Conservation (phyloP, 2,797 vertebrate genomes). For the Eurystomus glaucurus region DNA sequence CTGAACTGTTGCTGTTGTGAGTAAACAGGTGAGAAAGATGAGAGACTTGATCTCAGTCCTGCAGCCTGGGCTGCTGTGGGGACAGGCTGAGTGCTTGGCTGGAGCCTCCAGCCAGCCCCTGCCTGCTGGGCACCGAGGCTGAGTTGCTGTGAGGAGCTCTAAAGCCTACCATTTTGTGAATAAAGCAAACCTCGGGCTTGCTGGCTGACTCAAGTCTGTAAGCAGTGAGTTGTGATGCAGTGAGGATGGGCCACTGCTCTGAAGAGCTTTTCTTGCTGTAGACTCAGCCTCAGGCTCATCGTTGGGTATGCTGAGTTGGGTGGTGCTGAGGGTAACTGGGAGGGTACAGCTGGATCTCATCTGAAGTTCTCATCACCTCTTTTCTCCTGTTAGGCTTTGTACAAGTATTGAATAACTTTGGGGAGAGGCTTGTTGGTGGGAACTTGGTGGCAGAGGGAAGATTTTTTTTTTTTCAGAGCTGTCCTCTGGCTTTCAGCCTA, state of each 20-base stretch:
- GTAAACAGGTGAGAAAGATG: neutral
- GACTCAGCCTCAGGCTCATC: fast-evolving
- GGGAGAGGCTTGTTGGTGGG: slow-evolving; percentile 33
- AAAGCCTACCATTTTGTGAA: neutral
- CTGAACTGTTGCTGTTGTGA: neutral
- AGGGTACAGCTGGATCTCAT: slow-evolving; percentile 46
- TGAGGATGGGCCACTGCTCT: neutral
- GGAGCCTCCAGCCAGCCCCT: neutral
- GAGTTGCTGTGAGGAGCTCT: neutral
- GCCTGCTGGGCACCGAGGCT: neutral
- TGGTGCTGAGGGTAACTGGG: neutral
- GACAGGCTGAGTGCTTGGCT: neutral
- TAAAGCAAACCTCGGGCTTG: neutral
- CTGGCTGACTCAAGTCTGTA: neutral
- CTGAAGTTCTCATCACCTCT: neutral
- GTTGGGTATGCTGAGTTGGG: neutral
- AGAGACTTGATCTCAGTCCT: neutral
- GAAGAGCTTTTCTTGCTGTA: neutral
- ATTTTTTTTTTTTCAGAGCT: slow-evolving; percentile 22
- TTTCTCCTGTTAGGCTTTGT: neutral
- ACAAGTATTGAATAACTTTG: neutral
- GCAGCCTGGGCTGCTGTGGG: neutral
- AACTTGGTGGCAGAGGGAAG: slow-evolving; percentile 18
- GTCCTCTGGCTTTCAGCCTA: slow-evolving; percentile 45
- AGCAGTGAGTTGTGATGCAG: neutral